Conservation (phyloP, 2,888 invertebrate species). For the Lepeophtheirus nordmannii region DNA sequence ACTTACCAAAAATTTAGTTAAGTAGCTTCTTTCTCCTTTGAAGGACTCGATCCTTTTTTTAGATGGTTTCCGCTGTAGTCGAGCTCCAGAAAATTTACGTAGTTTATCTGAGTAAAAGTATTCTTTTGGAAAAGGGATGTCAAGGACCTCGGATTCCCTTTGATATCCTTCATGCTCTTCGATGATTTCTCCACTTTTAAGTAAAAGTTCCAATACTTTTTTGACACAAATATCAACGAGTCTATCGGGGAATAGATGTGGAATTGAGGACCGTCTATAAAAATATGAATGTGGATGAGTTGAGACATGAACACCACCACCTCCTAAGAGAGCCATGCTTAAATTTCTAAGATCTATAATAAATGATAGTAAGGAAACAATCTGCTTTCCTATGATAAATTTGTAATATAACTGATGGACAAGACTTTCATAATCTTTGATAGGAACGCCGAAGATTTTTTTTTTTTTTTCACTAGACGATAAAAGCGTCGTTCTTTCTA, state of each 20-base stretch:
- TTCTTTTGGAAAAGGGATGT: background rate
- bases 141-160: background rate
- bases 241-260: background rate
- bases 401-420: too few species aligned
- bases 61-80: background rate
- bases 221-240: background rate
- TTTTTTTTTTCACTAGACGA: too few species aligned
- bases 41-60: background rate
- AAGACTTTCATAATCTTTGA: too few species aligned
- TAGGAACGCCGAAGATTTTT: too few species aligned
- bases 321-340: too few species aligned
- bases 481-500: too few species aligned
- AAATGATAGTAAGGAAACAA: too few species aligned
- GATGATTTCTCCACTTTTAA: background rate
- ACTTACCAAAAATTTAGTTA: background rate
- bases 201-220: slow-evolving; percentile 6
- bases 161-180: background rate
- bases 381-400: too few species aligned
- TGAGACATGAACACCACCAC: too few species aligned
- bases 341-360: too few species aligned
- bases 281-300: background rate
- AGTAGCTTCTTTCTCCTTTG: background rate
- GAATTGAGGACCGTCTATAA: background rate
- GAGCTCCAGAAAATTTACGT: background rate
- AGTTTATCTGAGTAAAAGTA: background rate